These are phyloP conservation scores for Drosophila meridiana DNA, from an alignment of 2,888 invertebrate species.

Conservation along the genomic window DNA sequence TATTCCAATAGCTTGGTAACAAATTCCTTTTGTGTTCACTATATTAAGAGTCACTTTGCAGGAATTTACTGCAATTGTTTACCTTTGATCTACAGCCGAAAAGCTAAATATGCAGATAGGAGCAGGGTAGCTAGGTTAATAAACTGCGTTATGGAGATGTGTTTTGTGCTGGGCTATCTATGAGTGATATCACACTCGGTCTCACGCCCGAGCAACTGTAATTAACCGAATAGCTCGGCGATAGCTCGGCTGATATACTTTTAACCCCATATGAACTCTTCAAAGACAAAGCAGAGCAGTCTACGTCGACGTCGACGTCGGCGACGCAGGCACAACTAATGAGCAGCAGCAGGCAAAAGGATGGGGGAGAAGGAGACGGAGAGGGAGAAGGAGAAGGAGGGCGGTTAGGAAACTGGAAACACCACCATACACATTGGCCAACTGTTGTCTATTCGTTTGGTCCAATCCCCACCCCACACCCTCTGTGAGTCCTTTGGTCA, in stretches of 20 bases:
- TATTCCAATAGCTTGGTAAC: neutral
- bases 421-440: slow-evolving; percentile 57
- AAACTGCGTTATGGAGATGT: slow-evolving; percentile 40
- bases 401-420: slow-evolving; percentile 21
- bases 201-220: slow-evolving; percentile 47
- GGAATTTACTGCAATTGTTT: slow-evolving; percentile 2
- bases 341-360: slow-evolving; percentile 51
- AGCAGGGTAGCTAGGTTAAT: slow-evolving; percentile 14
- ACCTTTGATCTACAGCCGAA: slow-evolving; percentile 1
- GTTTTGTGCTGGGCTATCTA: slow-evolving; percentile 32
- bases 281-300: slow-evolving; percentile 32
- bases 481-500: slow-evolving; percentile 53
- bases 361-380: neutral
- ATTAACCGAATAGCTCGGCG: slow-evolving; percentile 58
- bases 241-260: slow-evolving; percentile 52
- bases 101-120: neutral
- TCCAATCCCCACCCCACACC: slow-evolving; percentile 17
- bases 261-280: slow-evolving; percentile 71
- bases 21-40: neutral
- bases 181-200: slow-evolving; percentile 40
- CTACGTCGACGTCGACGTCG: slow-evolving; percentile 24
- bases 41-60: neutral
- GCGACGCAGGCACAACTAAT: slow-evolving; percentile 78
- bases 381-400: slow-evolving; percentile 5
- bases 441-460: slow-evolving; percentile 67